Evolutionary conservation across 2,113 vertebrate genomes (phyloP).

Genomic region (Xiphophorus maculatus): DNA sequence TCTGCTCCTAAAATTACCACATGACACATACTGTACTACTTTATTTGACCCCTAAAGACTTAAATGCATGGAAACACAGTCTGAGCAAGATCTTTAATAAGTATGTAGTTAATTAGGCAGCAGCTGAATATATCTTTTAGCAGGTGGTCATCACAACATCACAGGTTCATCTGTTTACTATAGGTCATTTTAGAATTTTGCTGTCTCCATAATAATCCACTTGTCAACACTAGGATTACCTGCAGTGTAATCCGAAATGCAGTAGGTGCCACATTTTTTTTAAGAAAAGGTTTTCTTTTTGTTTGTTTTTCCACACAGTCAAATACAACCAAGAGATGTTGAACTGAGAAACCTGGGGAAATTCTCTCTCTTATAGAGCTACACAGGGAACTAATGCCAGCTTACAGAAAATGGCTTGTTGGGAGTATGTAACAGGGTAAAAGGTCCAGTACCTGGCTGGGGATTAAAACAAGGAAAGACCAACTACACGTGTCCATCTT

Average conservation of each 20-base stretch:
- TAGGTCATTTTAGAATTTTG: background rate
- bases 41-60: background rate
- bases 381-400: too few relatives aligned
- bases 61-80: background rate
- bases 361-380: background rate
- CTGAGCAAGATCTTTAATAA: background rate
- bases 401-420: background rate
- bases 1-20: conserved; percentile 22
- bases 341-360: too few relatives aligned
- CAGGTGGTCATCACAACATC: background rate
- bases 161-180: background rate
- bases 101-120: background rate
- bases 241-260: too few relatives aligned
- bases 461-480: background rate
- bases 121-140: background rate
- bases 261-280: too few relatives aligned
- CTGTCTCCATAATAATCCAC: background rate
- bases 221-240: background rate
- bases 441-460: too few relatives aligned
- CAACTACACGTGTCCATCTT: background rate
- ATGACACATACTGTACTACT: background rate
- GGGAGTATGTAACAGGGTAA: background rate
- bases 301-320: background rate
- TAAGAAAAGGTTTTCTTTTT: background rate
- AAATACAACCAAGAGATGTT: background rate